These are phyloP conservation scores for Andrena marginata DNA, from an alignment of 2,888 invertebrate species.

Conservation along the genomic window DNA sequence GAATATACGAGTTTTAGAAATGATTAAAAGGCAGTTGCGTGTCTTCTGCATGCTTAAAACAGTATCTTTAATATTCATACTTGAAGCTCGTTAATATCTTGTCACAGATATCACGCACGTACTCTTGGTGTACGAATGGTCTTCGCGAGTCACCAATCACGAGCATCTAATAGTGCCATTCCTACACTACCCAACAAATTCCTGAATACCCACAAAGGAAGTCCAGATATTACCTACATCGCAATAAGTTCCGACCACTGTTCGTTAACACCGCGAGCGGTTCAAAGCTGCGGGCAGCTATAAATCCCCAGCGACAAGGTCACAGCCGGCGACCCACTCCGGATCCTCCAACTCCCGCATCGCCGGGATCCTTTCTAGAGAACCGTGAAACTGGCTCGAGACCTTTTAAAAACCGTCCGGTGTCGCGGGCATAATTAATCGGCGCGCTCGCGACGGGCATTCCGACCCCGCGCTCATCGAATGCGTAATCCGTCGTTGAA, in stretches of 20 bases:
- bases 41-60: not conserved
- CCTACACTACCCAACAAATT: no score
- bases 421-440: conserved; percentile 57
- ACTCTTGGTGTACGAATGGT: no score
- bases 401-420: conserved; percentile 11
- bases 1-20: not conserved
- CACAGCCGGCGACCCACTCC: not conserved
- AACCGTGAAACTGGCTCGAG: conserved; percentile 14
- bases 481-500: conserved; percentile 65
- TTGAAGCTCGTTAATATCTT: not conserved
- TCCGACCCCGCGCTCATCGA: conserved; percentile 67
- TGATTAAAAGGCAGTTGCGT: not conserved
- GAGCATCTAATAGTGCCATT: no score
- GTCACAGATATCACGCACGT: no score
- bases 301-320: not conserved
- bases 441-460: conserved; percentile 26
- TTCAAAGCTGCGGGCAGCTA: not conserved
- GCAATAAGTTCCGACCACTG: not conserved
- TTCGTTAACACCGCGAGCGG: not conserved
- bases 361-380: conserved; percentile 5
- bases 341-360: not conserved
- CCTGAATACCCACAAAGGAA: no score
- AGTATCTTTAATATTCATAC: not conserved
- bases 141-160: no score
- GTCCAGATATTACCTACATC: not conserved